Evolutionary conservation across 2,888 invertebrate species (phyloP).

Genomic region (Gandaritis pyraliata): DNA sequence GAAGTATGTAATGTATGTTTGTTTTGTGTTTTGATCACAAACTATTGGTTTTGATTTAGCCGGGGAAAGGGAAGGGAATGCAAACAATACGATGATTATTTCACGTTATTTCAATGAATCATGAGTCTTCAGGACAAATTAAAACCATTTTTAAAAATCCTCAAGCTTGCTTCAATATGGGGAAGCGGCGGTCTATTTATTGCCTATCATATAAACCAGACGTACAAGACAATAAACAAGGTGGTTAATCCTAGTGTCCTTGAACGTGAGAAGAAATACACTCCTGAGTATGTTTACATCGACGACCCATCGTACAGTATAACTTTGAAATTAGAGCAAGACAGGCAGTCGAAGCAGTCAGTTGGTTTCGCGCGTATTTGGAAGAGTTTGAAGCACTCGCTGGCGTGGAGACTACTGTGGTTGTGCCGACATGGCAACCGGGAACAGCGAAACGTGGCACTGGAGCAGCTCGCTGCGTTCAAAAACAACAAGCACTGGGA

Average conservation of each 20-base stretch:
- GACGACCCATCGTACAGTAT: slow-evolving; percentile 71
- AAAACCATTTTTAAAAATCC: slow-evolving; percentile 56
- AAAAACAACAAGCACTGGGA: slow-evolving; percentile 88
- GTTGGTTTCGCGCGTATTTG: slow-evolving; percentile 75
- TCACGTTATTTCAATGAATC: slow-evolving; percentile 10
- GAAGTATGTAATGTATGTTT: too few relatives aligned
- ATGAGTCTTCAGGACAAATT: slow-evolving; percentile 67
- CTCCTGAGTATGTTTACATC: slow-evolving; percentile 76
- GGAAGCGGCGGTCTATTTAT: slow-evolving; percentile 59
- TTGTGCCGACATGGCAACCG: slow-evolving; percentile 87
- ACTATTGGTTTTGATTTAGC: not conserved
- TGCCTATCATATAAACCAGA: slow-evolving; percentile 63
- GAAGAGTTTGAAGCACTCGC: slow-evolving; percentile 86
- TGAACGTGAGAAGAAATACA: slow-evolving; percentile 71
- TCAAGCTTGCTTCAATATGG: slow-evolving; percentile 58
- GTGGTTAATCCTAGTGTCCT: slow-evolving; percentile 71
- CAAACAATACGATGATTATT: not conserved
- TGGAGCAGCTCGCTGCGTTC: slow-evolving; percentile 86
- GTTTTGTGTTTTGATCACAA: slow-evolving; percentile 24
- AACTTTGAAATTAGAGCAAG: slow-evolving; percentile 59
- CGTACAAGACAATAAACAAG: slow-evolving; percentile 55
- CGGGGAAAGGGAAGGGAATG: too few relatives aligned
- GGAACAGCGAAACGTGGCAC: slow-evolving; percentile 86
- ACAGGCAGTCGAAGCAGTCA: slow-evolving; percentile 56
- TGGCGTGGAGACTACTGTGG: slow-evolving; percentile 87